Evolutionary conservation across 2,888 invertebrate genomes (phyloP).

Genomic region (Neocrepidodera transversa): DNA sequence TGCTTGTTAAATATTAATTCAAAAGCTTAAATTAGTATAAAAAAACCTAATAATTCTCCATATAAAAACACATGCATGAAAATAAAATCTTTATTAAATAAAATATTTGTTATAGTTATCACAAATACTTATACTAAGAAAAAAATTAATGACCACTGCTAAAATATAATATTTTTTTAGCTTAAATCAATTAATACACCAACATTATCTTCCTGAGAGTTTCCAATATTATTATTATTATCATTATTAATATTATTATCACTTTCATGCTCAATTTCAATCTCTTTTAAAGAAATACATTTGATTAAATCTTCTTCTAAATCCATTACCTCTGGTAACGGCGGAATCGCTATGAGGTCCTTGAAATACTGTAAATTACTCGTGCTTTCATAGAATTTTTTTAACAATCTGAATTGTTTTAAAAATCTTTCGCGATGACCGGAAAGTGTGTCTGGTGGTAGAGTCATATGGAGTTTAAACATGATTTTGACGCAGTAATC

Average conservation of each 20-base stretch:
- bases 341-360: conserved; percentile 91
- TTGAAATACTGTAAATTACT: conserved; percentile 97
- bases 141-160: neutral
- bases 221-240: conserved; percentile 6
- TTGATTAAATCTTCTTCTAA: conserved; percentile 32
- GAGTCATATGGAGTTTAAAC: conserved; percentile 90
- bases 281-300: conserved; percentile 28
- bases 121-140: conserved; percentile 1
- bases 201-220: conserved; percentile 2
- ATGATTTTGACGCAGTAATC: conserved; percentile 96
- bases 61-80: conserved; percentile 22
- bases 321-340: conserved; percentile 78
- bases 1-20: too few relatives aligned
- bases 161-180: conserved; percentile 1
- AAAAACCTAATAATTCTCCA: too few relatives aligned
- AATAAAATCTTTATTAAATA: conserved; percentile 14
- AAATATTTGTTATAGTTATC: neutral
- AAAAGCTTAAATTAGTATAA: too few relatives aligned
- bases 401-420: conserved; percentile 86
- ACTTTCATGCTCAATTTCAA: neutral
- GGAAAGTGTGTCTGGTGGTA: conserved; percentile 85
- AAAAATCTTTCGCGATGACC: conserved; percentile 92
- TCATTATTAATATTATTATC: neutral
- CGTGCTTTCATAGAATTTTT: conserved; percentile 91
- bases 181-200: conserved; percentile 19